Percentiles rank a stretch among this genome's conserved stretches.
Evolutionary conservation across 1,140 invertebrate species (phyloP).

Genomic region (Polyergus mexicanus): DNA sequence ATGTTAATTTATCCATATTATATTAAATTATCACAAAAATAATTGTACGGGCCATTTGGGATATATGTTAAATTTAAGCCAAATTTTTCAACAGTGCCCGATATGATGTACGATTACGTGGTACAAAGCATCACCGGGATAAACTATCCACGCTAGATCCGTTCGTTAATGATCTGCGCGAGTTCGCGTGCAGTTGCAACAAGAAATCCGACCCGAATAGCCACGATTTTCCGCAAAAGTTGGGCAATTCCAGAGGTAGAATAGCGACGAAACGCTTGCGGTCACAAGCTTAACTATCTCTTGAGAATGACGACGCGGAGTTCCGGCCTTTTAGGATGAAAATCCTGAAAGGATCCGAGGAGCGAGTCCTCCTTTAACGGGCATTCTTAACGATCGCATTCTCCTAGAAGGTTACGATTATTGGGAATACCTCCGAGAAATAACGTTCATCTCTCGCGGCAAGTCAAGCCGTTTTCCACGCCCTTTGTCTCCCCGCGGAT

Average conservation of each 20-base stretch:
- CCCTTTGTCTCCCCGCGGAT: constrained; percentile 14
- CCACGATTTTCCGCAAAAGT: constrained; percentile 25
- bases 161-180: not conserved
- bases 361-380: constrained; percentile 6
- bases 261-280: constrained; percentile 36
- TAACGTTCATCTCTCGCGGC: constrained; percentile 39
- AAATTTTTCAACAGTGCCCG: no score
- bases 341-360: constrained; percentile 29
- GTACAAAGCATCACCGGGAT: not conserved
- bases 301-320: not conserved
- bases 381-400: constrained; percentile 60
- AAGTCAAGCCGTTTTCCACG: not conserved
- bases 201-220: not conserved
- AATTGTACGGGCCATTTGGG: no score
- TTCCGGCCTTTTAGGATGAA: not conserved
- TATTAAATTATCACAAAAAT: no score
- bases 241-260: constrained; percentile 16
- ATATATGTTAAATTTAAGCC: no score
- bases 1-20: no score
- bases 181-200: not conserved
- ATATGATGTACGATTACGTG: no score
- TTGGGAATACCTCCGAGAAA: constrained; percentile 45
- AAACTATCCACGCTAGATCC: not conserved
- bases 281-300: constrained; percentile 34
- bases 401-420: constrained; percentile 34